phyloP scores from a whole-genome alignment of 2,113 vertebrate species.

The Potamarius usumacintae region DNA sequence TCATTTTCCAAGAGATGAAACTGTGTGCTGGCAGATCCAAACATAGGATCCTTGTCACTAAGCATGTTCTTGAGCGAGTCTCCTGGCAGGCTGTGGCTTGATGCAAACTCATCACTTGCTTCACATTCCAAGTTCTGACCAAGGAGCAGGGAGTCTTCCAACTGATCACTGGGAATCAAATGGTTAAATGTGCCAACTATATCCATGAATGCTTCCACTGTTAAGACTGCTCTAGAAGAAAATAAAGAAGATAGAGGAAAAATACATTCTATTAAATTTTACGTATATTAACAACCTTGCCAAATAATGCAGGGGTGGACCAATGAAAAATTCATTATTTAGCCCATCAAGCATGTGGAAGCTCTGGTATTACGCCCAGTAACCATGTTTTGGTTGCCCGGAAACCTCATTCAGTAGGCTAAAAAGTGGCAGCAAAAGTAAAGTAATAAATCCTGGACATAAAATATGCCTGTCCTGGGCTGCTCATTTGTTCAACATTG shows the following conservation, averaged over 20 bases:
- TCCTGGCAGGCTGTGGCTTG: constrained; percentile 84
- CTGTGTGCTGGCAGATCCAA: constrained; percentile 96
- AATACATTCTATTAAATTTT: not conserved
- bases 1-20: constrained; percentile 96
- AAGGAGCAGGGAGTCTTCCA: constrained; percentile 93
- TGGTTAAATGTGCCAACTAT: constrained; percentile 98
- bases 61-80: constrained; percentile 99
- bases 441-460: not conserved
- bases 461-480: not conserved
- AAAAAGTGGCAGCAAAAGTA: no score
- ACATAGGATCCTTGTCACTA: constrained; percentile 99
- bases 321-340: not conserved
- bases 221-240: constrained; percentile 34
- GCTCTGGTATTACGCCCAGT: not conserved
- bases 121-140: constrained; percentile 97
- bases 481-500: not conserved
- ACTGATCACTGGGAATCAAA: constrained; percentile 99
- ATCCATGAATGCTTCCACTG: constrained; percentile 95
- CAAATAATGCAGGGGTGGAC: not conserved
- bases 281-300: not conserved
- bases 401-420: no score
- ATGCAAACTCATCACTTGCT: constrained; percentile 93
- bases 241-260: not conserved
- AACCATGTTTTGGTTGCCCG: no score
- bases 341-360: not conserved